Evolutionary conservation across 2,113 vertebrate genomes (phyloP).

Genomic region (Ptilorrhoa leucosticta): DNA sequence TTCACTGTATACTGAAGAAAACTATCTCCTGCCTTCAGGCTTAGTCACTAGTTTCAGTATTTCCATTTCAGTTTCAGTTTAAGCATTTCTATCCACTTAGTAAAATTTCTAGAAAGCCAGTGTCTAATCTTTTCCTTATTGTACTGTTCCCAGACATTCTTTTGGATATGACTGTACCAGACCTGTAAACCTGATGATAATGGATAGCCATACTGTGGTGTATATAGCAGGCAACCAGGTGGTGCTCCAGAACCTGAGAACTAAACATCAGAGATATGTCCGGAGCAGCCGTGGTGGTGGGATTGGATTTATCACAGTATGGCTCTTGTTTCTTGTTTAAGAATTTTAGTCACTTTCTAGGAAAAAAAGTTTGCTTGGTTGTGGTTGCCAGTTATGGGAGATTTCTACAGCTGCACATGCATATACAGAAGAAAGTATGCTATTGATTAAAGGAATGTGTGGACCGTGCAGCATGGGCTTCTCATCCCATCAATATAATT

Average conservation of each 20-base stretch:
- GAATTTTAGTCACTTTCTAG: background rate
- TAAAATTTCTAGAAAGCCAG: background rate
- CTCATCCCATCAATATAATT: background rate
- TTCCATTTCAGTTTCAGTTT: background rate
- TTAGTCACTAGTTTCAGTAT: background rate
- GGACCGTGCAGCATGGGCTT: background rate
- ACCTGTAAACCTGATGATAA: conserved; percentile 81
- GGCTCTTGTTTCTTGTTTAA: background rate
- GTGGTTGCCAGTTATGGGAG: background rate
- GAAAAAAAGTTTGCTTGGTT: background rate
- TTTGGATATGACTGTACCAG: conserved; percentile 90
- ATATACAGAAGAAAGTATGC: background rate
- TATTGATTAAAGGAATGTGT: background rate
- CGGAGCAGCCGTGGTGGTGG: conserved; percentile 81
- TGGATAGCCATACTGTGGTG: conserved; percentile 77
- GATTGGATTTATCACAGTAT: conserved; percentile 85
- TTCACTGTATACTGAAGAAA: background rate
- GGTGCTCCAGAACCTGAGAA: conserved; percentile 78
- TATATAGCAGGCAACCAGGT: conserved; percentile 89
- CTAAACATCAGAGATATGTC: conserved; percentile 79
- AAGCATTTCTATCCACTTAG: background rate
- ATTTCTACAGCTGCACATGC: background rate
- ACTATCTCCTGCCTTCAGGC: background rate
- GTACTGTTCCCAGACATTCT: conserved; percentile 77
- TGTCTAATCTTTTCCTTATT: conserved; percentile 65